These are phyloP conservation scores for Odocoileus hemionus DNA, from an alignment of 2,113 vertebrate genomes.

Conservation along the genomic window DNA sequence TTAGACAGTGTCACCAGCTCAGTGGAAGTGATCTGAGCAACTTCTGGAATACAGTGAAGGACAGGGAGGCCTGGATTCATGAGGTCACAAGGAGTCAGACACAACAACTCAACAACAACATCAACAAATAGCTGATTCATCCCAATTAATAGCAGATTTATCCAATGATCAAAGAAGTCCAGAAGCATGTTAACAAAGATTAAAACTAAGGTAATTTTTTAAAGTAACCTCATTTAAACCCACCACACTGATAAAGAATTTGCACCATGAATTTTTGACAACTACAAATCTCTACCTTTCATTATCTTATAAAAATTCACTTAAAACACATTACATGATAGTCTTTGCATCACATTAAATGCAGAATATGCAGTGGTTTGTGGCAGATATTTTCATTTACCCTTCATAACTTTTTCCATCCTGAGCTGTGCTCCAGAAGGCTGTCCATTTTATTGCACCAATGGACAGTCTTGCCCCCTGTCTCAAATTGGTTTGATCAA, in stretches of 20 bases:
- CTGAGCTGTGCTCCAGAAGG: neutral
- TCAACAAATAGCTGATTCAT: neutral
- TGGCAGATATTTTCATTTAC: neutral
- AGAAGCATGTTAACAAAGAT: neutral
- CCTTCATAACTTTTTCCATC: neutral
- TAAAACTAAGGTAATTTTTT: neutral
- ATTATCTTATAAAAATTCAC: neutral
- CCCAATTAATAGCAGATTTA: neutral
- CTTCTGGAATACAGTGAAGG: neutral
- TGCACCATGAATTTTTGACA: neutral
- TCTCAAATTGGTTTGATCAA: neutral
- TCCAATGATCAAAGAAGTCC: neutral
- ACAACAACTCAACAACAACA: neutral
- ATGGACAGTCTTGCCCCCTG: neutral
- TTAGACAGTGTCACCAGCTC: neutral
- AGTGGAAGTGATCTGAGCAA: neutral
- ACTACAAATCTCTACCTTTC: neutral
- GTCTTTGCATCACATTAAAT: neutral
- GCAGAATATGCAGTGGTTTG: neutral
- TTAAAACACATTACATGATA: neutral
- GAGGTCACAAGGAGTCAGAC: neutral
- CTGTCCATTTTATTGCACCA: neutral
- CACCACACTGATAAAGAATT: neutral
- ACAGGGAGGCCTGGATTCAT: neutral
- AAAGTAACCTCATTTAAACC: neutral